phyloP scores from a whole-genome alignment of 2,888 invertebrate species.

The Volucella zonaria region DNA sequence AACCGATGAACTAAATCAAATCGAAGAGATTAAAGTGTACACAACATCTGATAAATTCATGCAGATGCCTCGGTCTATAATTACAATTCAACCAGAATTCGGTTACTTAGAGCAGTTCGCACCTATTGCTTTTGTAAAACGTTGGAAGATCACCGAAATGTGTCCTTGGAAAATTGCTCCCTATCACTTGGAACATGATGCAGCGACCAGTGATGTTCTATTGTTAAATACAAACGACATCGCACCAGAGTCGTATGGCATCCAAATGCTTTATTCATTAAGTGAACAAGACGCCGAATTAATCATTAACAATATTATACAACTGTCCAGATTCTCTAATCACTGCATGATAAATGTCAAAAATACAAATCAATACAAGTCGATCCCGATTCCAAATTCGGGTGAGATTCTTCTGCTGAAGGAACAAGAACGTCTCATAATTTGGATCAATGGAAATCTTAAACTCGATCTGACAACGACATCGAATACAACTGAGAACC shows the following conservation, averaged over 20 bases:
- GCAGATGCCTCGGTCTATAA: not conserved
- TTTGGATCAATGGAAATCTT: constrained; percentile 51
- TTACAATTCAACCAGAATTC: constrained; percentile 34
- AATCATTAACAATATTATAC: not conserved
- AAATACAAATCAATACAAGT: not conserved
- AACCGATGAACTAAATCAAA: constrained; percentile 37
- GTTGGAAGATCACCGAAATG: constrained; percentile 18
- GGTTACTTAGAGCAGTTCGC: constrained; percentile 53
- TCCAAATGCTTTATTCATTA: constrained; percentile 19
- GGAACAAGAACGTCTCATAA: constrained; percentile 24
- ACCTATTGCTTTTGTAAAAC: constrained; percentile 31
- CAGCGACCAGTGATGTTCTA: not conserved
- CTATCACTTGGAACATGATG: constrained; percentile 26
- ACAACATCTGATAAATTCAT: not conserved
- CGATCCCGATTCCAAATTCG: not conserved
- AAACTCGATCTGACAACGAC: constrained; percentile 11
- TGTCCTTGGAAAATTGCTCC: constrained; percentile 34
- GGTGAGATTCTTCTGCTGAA: constrained; percentile 39
- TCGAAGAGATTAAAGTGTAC: constrained; percentile 36
- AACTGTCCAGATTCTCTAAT: not conserved
- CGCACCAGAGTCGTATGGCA: constrained; percentile 10
- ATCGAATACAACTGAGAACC: not conserved
- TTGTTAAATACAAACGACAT: constrained; percentile 11
- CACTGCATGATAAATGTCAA: not conserved
- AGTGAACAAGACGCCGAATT: not conserved